A percentile compares a stretch with the other conserved stretches of the same genome.
Conservation (phyloP, 2,113 vertebrate genomes). For the Nansenia antarctica region DNA sequence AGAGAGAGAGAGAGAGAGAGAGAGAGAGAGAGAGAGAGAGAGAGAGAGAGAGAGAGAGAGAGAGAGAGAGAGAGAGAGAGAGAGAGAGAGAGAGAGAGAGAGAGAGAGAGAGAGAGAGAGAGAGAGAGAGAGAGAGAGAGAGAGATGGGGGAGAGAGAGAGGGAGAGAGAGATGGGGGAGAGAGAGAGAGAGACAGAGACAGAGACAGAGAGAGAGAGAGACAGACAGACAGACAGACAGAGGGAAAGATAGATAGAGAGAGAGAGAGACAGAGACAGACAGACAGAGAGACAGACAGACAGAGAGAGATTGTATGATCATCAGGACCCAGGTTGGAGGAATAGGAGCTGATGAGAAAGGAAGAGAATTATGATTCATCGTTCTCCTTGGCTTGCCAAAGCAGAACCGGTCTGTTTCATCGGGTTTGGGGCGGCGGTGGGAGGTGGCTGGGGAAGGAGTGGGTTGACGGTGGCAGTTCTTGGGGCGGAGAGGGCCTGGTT, state of each 20-base stretch:
- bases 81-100: no score
- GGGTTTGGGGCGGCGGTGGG: neutral
- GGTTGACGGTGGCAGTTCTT: conserved; percentile 16
- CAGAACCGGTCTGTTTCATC: conserved; percentile 26
- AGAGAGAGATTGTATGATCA: conserved; percentile 15
- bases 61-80: no score
- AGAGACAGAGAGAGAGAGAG: conserved; percentile 60
- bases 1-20: no score
- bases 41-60: no score
- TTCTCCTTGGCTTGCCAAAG: conserved; percentile 48
- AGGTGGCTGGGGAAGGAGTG: conserved; percentile 3
- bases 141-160: neutral
- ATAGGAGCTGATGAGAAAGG: conserved; percentile 50
- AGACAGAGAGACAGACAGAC: conserved; percentile 60
- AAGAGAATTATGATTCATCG: conserved; percentile 51
- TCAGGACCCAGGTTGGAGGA: conserved; percentile 33
- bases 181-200: conserved; percentile 38
- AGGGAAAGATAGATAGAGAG: conserved; percentile 55
- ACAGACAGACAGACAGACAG: conserved; percentile 60
- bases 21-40: no score
- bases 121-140: neutral
- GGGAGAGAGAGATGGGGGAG: conserved; percentile 19
- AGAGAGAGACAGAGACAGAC: conserved; percentile 63
- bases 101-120: neutral
- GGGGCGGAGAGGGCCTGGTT: conserved; percentile 31